phyloP scores from a whole-genome alignment of 2,797 vertebrate species.

The Semaprochilodus insignis region DNA sequence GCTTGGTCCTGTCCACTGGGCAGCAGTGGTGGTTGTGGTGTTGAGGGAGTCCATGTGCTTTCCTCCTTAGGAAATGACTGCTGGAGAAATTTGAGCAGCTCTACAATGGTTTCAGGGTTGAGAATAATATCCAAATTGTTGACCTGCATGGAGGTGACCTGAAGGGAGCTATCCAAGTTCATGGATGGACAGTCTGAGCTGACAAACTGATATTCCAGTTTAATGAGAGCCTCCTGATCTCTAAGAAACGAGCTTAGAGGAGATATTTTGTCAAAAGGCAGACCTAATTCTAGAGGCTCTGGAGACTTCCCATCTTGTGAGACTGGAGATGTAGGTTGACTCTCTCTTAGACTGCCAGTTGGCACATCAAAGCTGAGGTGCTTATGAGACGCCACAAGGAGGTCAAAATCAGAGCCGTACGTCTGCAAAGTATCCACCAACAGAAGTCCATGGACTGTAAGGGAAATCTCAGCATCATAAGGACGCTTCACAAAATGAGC shows the following conservation, averaged over 20 bases:
- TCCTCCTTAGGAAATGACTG: conserved; percentile 97
- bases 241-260: conserved; percentile 72
- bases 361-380: conserved; percentile 95
- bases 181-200: conserved; percentile 96
- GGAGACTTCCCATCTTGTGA: conserved; percentile 66
- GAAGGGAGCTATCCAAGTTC: conserved; percentile 93
- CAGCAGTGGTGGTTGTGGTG: conserved; percentile 70
- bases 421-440: conserved; percentile 97
- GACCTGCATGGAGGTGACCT: conserved; percentile 93
- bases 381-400: conserved; percentile 97
- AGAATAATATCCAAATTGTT: conserved; percentile 98
- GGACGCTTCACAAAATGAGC: conserved; percentile 96
- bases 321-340: conserved; percentile 88
- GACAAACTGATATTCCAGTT: conserved; percentile 96
- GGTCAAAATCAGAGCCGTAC: conserved; percentile 95
- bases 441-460: conserved; percentile 94
- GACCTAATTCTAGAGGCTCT: conserved; percentile 65
- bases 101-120: conserved; percentile 97
- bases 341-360: conserved; percentile 91
- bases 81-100: conserved; percentile 94
- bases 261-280: conserved; percentile 67
- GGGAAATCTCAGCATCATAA: conserved; percentile 92
- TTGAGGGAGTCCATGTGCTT: conserved; percentile 65
- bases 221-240: conserved; percentile 93
- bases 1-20: conserved; percentile 77